phyloP scores from a whole-genome alignment of 1,140 invertebrate species.

The Trachelipus rathkii region DNA sequence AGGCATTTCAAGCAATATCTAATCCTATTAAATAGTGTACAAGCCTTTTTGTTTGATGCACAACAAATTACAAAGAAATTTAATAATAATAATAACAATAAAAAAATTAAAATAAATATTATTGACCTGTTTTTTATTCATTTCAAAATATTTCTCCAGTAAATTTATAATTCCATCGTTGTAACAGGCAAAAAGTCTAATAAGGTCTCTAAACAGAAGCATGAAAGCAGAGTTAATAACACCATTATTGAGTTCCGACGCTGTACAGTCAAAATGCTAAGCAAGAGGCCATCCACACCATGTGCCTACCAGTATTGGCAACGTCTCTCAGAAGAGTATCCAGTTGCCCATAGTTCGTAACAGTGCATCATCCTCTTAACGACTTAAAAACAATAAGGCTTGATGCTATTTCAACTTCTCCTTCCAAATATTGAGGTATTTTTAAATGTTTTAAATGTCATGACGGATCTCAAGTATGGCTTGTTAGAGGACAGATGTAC shows the following conservation, averaged over 20 bases:
- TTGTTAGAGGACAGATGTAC: too few relatives aligned
- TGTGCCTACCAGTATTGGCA: conserved; percentile 93
- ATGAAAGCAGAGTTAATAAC: conserved; percentile 99
- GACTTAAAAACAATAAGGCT: too few relatives aligned
- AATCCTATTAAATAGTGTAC: too few relatives aligned
- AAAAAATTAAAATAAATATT: too few relatives aligned
- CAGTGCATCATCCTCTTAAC: conserved; percentile 95
- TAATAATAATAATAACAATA: background rate
- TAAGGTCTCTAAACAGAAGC: conserved; percentile 96
- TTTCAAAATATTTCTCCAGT: conserved; percentile 98
- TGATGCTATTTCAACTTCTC: too few relatives aligned
- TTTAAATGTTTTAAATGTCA: too few relatives aligned
- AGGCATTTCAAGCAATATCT: too few relatives aligned
- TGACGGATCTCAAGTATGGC: too few relatives aligned
- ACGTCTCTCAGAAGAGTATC: conserved; percentile 94
- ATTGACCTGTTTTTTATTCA: conserved; percentile 86
- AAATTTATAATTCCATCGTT: conserved; percentile 99
- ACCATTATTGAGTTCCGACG: conserved; percentile 94
- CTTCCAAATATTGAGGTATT: too few relatives aligned
- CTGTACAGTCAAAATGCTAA: conserved; percentile 97
- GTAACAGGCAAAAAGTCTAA: conserved; percentile 97
- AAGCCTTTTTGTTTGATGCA: too few relatives aligned
- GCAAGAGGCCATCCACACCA: conserved; percentile 84
- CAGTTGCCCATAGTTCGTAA: conserved; percentile 93
- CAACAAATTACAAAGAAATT: background rate